phyloP scores from a whole-genome alignment of 2,113 vertebrate genomes.

The Stictonetta naevosa region DNA sequence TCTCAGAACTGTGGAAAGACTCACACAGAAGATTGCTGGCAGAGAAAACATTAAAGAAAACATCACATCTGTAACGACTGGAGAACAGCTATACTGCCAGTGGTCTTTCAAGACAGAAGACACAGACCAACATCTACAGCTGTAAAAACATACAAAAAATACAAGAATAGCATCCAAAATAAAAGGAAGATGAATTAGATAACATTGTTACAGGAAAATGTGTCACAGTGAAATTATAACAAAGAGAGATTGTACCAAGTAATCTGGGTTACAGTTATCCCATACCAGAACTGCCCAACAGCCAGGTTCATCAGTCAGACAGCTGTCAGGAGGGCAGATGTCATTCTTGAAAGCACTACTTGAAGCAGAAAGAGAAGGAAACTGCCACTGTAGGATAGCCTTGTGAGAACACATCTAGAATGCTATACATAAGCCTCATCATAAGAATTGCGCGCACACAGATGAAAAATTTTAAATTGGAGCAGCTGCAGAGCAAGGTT shows the following conservation, averaged over 20 bases:
- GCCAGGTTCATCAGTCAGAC: not conserved
- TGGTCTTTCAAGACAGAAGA: not conserved
- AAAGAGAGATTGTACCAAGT: not conserved
- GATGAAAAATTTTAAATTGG: not conserved
- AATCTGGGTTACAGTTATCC: not conserved
- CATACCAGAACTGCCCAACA: not conserved
- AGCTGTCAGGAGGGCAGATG: not conserved
- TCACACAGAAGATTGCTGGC: not conserved
- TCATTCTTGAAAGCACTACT: rapidly evolving
- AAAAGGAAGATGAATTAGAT: not conserved
- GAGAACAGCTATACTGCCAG: not conserved
- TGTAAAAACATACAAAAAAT: not conserved
- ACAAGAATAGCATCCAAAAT: not conserved
- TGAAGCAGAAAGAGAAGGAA: not conserved
- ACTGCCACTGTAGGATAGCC: not conserved
- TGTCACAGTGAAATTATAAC: not conserved
- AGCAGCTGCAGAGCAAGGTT: not conserved
- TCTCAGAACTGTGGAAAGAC: not conserved
- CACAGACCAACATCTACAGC: not conserved
- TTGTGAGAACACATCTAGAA: not conserved
- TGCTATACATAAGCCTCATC: not conserved
- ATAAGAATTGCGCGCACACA: not conserved
- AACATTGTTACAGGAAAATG: not conserved
- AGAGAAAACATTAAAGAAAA: not conserved
- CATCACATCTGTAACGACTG: not conserved